These are phyloP conservation scores for Cryptocephalus moraei DNA, from an alignment of 2,888 invertebrate genomes.

Conservation along the genomic window DNA sequence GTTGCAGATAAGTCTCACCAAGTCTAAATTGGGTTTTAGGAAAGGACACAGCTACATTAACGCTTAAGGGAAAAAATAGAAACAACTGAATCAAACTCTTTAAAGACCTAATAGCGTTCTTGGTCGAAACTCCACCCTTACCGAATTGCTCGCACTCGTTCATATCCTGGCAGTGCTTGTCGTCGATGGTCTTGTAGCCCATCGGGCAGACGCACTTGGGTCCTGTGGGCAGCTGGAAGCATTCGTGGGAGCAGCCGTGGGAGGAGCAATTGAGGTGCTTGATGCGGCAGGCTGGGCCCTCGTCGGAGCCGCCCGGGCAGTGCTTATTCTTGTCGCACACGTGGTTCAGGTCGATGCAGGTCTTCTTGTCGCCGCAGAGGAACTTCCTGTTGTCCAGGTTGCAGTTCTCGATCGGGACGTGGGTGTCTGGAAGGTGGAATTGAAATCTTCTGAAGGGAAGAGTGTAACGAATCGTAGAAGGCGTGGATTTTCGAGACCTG, in stretches of 20 bases:
- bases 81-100: no score
- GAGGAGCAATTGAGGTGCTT: constrained; percentile 22
- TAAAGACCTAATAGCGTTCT: no score
- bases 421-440: constrained; percentile 22
- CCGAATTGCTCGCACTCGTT: constrained; percentile 56
- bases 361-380: constrained; percentile 42
- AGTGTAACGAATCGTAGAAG: no score
- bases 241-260: constrained; percentile 36
- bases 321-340: constrained; percentile 47
- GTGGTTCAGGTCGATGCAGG: constrained; percentile 42
- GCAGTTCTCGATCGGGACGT: constrained; percentile 36
- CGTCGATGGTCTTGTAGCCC: constrained; percentile 35
- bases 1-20: no score
- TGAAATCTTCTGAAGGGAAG: constrained; percentile 1
- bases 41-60: no score
- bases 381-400: constrained; percentile 40
- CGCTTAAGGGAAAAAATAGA: no score
- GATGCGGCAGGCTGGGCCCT: constrained; percentile 37
- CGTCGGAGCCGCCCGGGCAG: constrained; percentile 55
- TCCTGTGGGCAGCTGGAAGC: constrained; percentile 42
- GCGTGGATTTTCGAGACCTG: no score
- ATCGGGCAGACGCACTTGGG: constrained; percentile 48
- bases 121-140: constrained; percentile 12
- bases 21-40: no score
- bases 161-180: constrained; percentile 45